A percentile compares a stretch with the other conserved stretches of the same genome.
Conservation (phyloP, 2,113 vertebrate species). For the Pseudorectes ferrugineus region DNA sequence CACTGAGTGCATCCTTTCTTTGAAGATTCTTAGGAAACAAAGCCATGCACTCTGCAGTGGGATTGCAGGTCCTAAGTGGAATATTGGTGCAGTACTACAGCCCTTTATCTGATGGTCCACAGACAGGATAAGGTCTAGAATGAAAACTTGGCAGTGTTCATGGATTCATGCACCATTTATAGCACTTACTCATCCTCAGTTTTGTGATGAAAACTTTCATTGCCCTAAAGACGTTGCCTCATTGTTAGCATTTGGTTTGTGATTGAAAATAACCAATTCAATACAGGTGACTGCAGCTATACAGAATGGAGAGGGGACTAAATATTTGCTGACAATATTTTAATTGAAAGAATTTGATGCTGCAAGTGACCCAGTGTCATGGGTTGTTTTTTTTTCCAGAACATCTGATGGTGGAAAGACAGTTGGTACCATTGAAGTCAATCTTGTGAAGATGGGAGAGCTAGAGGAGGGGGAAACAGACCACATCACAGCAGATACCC, state of each 20-base stretch:
- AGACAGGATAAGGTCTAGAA: background rate
- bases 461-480: slow-evolving; percentile 86
- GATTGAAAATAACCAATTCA: background rate
- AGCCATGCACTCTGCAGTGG: background rate
- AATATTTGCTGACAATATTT: background rate
- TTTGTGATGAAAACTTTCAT: background rate
- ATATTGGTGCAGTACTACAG: background rate
- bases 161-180: background rate
- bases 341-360: background rate
- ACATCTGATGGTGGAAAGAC: slow-evolving; percentile 90
- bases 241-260: background rate
- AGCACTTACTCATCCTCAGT: background rate
- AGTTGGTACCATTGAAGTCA: slow-evolving; percentile 89
- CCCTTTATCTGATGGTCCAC: background rate
- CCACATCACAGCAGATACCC: slow-evolving; percentile 80
- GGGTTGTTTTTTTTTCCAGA: slow-evolving; percentile 35
- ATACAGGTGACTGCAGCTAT: background rate
- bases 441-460: slow-evolving; percentile 91
- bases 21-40: background rate
- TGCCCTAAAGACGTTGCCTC: background rate
- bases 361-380: background rate
- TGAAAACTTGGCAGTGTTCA: background rate
- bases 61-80: background rate
- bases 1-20: background rate
- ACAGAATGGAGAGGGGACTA: background rate